Percentiles rank a stretch among this genome's conserved stretches.
Conservation (phyloP, 2,888 invertebrate species). For the Rhagonycha lutea region DNA sequence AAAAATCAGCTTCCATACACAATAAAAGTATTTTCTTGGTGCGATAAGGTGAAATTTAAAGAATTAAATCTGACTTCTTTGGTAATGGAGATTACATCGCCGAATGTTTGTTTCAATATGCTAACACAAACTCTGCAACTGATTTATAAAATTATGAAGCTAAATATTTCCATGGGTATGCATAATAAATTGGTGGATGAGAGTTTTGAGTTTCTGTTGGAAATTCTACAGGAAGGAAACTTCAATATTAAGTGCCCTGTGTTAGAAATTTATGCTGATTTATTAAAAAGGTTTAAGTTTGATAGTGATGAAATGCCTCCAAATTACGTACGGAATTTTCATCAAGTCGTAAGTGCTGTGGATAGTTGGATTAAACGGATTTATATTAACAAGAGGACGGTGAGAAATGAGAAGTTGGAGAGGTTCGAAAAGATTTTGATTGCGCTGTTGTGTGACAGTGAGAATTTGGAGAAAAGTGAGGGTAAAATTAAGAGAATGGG, state of each 20-base stretch:
- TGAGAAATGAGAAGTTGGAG: slow-evolving; percentile 2
- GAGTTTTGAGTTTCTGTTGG: slow-evolving; percentile 12
- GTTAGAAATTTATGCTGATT: slow-evolving; percentile 23
- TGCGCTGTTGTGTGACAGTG: not conserved
- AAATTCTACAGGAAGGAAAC: slow-evolving; percentile 22
- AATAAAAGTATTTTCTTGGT: not conserved
- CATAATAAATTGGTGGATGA: slow-evolving; percentile 24
- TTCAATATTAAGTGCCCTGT: slow-evolving; percentile 23
- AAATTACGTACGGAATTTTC: not conserved
- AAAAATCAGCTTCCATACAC: not conserved
- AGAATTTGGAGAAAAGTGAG: not conserved
- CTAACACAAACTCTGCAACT: slow-evolving; percentile 43
- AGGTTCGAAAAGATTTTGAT: slow-evolving; percentile 34
- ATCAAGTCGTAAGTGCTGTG: not conserved
- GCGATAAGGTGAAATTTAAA: not conserved
- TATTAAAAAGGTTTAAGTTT: not conserved
- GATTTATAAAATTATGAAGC: slow-evolving; percentile 38
- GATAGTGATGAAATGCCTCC: not conserved
- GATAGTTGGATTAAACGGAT: not conserved
- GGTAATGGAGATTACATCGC: slow-evolving; percentile 41
- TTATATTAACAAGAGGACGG: not conserved
- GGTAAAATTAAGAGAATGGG: not conserved
- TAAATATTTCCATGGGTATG: slow-evolving; percentile 36
- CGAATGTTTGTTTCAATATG: slow-evolving; percentile 36
- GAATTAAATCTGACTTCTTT: slow-evolving; percentile 45